Evolutionary conservation across 2,888 invertebrate genomes (phyloP), one percentile per base, ranked within the genome.

Genomic region (Heliothis peltigera): DNA sequence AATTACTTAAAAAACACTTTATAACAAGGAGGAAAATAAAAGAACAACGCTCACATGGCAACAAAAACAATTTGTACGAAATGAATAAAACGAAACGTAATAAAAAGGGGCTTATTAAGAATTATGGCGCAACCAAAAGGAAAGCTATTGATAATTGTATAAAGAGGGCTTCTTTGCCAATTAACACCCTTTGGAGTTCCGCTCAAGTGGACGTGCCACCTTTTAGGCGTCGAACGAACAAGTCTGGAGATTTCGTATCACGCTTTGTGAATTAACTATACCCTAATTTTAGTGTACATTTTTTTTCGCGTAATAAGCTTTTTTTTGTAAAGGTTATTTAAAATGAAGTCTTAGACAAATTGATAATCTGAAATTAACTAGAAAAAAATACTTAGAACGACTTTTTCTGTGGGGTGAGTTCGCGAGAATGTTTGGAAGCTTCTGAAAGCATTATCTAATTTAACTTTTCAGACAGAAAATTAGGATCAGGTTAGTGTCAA

Each of bases 71-170:
- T 64, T 39, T 18, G n/a, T 32, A 65, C 7, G 39, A 71, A 75
- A 65, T 74, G 51, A 70, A 68, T 70, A 71, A 35, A 15, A 35
- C 15, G 35, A 35, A 79, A 79, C 71, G 65, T 76, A 72, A 73
- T 68, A 67, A 69, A n/a, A 59, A 44, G 53, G 28, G 12, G 59
- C 75, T 74, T 76, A 74, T 73, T 74, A 83, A 70, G 64, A 77
- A 75, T 75, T 76, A 78, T 70, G 64, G 58, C 64, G 63, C 61
- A 55, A 64, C 64, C 69, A 52, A 61, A 47, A 47, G 49, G 49
- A 67, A 58, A 73, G 72, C 68, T 75, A 75, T 78, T 80, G 67
- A 80, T 88, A 88, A 89, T 89, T 84, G 78, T 83, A 83, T 85
- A 80, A 86, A 83, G 66, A 69, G 70, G 56, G 74, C 77, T 78